Conservation (phyloP, 2,113 vertebrate species). For the Macroglossus sobrinus region DNA sequence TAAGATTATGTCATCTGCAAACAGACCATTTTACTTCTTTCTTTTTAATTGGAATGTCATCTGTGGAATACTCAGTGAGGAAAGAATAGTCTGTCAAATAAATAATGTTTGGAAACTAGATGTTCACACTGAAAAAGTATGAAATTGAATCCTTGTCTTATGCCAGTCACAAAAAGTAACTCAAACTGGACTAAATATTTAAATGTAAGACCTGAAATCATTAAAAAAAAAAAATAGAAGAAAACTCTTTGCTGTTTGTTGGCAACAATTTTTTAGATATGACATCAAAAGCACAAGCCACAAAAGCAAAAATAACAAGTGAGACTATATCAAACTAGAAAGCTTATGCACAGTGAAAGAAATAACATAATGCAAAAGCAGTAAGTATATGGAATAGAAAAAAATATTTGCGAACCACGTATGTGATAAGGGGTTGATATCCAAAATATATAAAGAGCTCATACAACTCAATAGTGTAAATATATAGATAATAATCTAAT, state of each 20-base stretch:
- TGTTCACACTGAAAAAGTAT: not conserved
- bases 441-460: not conserved
- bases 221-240: not conserved
- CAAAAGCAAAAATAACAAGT: not conserved
- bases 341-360: not conserved
- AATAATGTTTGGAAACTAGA: not conserved
- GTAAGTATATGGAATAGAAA: not conserved
- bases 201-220: not conserved
- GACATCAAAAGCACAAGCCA: not conserved
- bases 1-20: not conserved
- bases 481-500: not conserved
- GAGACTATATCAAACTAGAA: not conserved
- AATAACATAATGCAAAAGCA: not conserved
- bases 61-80: not conserved
- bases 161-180: not conserved
- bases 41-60: not conserved
- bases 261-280: not conserved
- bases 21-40: not conserved
- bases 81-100: not conserved
- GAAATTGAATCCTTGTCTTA: not conserved
- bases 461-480: not conserved
- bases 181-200: not conserved
- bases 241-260: not conserved
- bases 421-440: not conserved
- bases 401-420: not conserved